Evolutionary conservation across 2,113 vertebrate species (phyloP), one percentile per base, ranked within the genome.

Genomic region (Laterallus jamaicensis): DNA sequence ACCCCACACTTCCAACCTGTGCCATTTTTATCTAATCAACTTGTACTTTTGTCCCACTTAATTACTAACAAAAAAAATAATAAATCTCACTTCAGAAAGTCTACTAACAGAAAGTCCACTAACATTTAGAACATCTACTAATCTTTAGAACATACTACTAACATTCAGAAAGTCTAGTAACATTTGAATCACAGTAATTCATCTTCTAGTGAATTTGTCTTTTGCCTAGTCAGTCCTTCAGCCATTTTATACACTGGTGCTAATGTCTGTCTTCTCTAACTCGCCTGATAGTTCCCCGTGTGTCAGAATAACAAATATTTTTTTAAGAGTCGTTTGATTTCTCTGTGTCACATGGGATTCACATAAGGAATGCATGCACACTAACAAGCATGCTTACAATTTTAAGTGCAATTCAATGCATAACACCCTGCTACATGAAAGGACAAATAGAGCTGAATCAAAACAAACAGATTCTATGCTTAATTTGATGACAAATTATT

Each of bases 391-490:
- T 64, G 80, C 32, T 77, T 66, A 77, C 55, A 69, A 91, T 93
- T 94, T 90, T 75, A 84, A 86, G 54, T 60, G 47, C 92, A 92
- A 24, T 78, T 42, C 1, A 12, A 59, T 68, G 68, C n/a, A 9
- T 60, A 88, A 86, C 54, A 75, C 17, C 50, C 47, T 50, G 62
- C 12, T 89, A 82, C 95, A 62, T 82, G 62, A 58, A 92, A 66
- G 28, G 7, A 64, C 54, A 84, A 88, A 67, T 63, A 82, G 37
- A 73, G 59, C 67, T 44, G 44, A 90, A 90, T 47, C 31, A 81
- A 90, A 96, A 77, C 85, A 93, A 96, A 82, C 60, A 86, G 82
- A 83, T 86, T 70, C 44, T 15, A 8, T 11, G 21, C 49, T 90
- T 94, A 68, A 95, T 81, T 56, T 68, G 92, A 75, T 44, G 80